Base-by-base conservation (phyloP, 2,888 invertebrate species). In the Catocala nupta region DNA sequence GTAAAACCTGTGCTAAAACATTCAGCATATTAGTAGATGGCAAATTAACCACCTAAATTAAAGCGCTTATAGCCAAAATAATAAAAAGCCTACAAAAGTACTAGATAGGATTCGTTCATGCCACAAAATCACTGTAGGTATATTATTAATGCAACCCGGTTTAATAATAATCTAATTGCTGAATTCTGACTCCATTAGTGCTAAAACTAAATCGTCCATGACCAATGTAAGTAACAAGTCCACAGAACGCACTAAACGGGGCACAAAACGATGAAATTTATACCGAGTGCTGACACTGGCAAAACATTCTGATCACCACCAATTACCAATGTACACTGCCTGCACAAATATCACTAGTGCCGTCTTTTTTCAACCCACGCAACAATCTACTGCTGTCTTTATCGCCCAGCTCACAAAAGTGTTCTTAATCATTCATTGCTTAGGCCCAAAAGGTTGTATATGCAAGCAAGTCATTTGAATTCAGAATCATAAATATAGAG, bases 301-400 rank as follows among this genome's bases (percentile, higher is more conserved):
- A 91, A 92, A 93, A 92, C 91, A 91, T 87, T 85, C 80, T 90
- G 91, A 93, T 92, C 92, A 91, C 89, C 91, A 89, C 90, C 93
- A 94, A 94, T 94, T 93, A 94, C 90, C 86, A 84, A 81, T 84
- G 88, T 88, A 89, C 85, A 83, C 84, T 84, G 81, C 82, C 82
- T 88, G 88, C 84, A 84, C 90, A 87, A 87, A 89, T 86, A 89
- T 82, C 77, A 62, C 59, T 73, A 77, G 39, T 71, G 47, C 65
- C 44, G 50, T 77, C 76, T 72, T 71, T 51, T 55, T 84, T 71
- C 64, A 45, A 58, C 64, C 1, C 33, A 55, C 36, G 0, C 5
- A 54, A 13, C 11, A 10, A 3, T 33, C 42, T 51, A n/a, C 1
- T n/a, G 34, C 72, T 59, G 47, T 84, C 86, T 75, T 83, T 75